Conservation (phyloP, 2,888 invertebrate species). For the Eugnorisma glareosa region DNA sequence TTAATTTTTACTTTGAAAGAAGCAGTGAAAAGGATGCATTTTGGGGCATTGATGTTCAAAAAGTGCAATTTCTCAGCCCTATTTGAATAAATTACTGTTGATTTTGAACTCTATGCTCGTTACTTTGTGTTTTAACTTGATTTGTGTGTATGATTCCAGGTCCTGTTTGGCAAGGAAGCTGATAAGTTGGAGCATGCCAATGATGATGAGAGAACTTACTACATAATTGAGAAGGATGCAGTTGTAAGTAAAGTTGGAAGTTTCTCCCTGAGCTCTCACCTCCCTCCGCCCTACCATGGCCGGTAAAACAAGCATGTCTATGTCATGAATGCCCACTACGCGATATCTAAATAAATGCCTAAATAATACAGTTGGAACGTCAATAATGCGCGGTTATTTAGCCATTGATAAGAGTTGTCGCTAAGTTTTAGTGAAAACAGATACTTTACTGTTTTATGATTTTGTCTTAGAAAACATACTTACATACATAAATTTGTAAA, state of each 20-base stretch:
- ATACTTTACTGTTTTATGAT: too few relatives aligned
- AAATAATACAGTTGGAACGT: background rate
- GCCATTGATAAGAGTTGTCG: background rate
- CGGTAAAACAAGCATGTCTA: background rate
- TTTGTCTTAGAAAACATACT: background rate
- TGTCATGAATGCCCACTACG: background rate
- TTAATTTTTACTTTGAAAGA: too few relatives aligned
- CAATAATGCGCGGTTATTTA: background rate
- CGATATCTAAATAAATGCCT: background rate
- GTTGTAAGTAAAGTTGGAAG: constrained; percentile 89
- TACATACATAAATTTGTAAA: background rate
- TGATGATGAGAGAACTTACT: constrained; percentile 99
- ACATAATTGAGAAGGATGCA: constrained; percentile 99
- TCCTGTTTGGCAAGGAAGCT: constrained; percentile 99
- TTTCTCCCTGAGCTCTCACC: background rate
- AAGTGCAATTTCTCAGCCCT: background rate
- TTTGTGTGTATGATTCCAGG: constrained; percentile 87
- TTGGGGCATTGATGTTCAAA: background rate
- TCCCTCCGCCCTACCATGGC: background rate
- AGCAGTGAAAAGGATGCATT: background rate
- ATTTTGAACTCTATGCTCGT: background rate
- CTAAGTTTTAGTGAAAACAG: background rate
- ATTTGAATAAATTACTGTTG: background rate
- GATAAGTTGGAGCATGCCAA: constrained; percentile 99
- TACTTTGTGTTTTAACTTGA: background rate